phyloP scores from a whole-genome alignment of 2,113 vertebrate species.

The Corynorhinus townsendii region DNA sequence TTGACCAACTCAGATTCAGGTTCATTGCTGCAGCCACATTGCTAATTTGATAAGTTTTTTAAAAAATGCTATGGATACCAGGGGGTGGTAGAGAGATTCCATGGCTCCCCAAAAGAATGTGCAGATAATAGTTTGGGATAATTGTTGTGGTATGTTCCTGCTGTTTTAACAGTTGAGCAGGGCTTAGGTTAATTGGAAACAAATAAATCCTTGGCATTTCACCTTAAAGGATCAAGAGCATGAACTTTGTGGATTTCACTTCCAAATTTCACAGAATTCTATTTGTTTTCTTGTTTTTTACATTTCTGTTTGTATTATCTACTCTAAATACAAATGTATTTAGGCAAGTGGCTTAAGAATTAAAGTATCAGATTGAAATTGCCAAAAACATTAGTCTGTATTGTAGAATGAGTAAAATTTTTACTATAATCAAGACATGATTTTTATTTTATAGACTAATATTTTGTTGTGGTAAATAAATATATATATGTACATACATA shows the following conservation, averaged over 20 bases:
- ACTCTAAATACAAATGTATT: not conserved
- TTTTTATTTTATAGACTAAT: conserved; percentile 20
- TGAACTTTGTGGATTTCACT: not conserved
- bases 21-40: not conserved
- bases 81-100: not conserved
- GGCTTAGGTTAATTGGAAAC: conserved; percentile 23
- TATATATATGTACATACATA: not conserved
- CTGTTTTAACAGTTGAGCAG: conserved; percentile 11
- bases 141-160: not conserved
- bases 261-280: not conserved
- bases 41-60: not conserved
- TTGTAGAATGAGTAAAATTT: conserved; percentile 14
- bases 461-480: not conserved
- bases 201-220: not conserved
- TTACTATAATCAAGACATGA: not conserved
- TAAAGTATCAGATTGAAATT: not conserved
- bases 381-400: not conserved
- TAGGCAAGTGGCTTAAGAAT: not conserved
- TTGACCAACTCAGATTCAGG: not conserved
- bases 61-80: not conserved
- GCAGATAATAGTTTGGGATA: not conserved
- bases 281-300: not conserved
- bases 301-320: not conserved
- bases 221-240: not conserved
- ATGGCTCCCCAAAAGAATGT: not conserved